phyloP scores from a whole-genome alignment of 2,797 vertebrate species.

The Triplophysa bombifrons region DNA sequence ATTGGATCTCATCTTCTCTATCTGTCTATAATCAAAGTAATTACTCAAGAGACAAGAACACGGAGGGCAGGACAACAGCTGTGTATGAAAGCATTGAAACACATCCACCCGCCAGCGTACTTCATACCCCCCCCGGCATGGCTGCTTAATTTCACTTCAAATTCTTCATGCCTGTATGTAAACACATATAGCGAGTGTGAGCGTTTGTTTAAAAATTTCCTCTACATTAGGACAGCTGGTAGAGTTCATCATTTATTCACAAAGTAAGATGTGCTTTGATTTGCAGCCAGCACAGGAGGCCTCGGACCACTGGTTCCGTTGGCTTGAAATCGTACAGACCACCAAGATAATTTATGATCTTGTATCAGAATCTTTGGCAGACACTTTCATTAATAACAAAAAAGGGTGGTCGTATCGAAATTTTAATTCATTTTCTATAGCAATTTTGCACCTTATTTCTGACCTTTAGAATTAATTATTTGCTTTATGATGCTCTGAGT shows the following conservation, averaged over 20 bases:
- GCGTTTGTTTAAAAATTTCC: not conserved
- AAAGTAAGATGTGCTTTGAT: slow-evolving; percentile 50
- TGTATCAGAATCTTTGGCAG: not conserved
- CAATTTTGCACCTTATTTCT: not conserved
- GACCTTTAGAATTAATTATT: not conserved
- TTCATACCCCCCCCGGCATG: slow-evolving; percentile 24
- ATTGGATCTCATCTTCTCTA: slow-evolving; percentile 47
- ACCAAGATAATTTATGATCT: slow-evolving; percentile 6
- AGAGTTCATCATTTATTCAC: slow-evolving; percentile 34
- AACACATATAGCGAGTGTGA: slow-evolving; percentile 27
- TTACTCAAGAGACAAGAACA: slow-evolving; percentile 52
- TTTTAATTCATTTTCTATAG: not conserved
- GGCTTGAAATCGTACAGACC: slow-evolving; percentile 19
- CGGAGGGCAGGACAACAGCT: slow-evolving; percentile 53
- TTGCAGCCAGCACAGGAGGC: slow-evolving; percentile 40
- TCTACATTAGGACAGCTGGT: slow-evolving; percentile 41
- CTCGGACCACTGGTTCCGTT: slow-evolving; percentile 29
- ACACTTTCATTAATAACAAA: not conserved
- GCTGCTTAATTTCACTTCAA: slow-evolving; percentile 45
- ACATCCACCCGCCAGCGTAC: slow-evolving; percentile 32
- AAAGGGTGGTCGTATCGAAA: not conserved
- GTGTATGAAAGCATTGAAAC: slow-evolving; percentile 38
- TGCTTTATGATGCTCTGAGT: not conserved
- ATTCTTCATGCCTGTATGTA: slow-evolving; percentile 36
- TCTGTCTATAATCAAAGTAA: slow-evolving; percentile 57